Base-by-base conservation (phyloP, 2,797 vertebrate genomes). In the Helarctos malayanus region DNA sequence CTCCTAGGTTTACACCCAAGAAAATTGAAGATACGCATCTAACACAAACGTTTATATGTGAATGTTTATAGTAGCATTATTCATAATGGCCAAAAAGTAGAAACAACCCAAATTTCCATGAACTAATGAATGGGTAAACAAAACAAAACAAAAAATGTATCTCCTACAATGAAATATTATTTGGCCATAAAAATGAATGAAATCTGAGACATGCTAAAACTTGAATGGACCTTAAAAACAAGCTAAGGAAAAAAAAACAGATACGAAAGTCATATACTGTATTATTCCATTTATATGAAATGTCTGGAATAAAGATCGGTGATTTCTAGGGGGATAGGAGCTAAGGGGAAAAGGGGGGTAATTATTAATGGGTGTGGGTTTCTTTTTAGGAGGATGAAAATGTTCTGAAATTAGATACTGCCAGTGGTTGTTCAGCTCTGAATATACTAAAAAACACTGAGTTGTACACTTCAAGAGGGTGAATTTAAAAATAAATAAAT, bases 141-240 rank as follows among this genome's bases (percentile, higher is more conserved):
- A 89, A 92, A n/a, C 76, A 19, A 76, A 76, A 38, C 38, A 38
- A 38, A 32, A 52, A 79, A 25, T 71, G 3, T 69, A 41, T 94
- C 29, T 85, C 19, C 32, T 69, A 47, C 23, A 79, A 18, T 5
- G 29, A 41, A 85, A 45, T 93, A 52, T 61, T 79, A 84, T 45
- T 85, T 65, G n/a, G 15, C 78, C 41, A 56, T 79, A 96, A 82
- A 96, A 94, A 83, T 8, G 19, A 90, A 86, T 88, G 41, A 91
- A 57, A 80, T 87, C 52, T 97, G 32, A 82, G 81, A 54, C 15
- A 63, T 75, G 21, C 38, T 85, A 23, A 3, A 88, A 52, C 18
- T 19, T 54, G 41, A 76, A 38, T 73, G 29, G 75, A 80, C 47
- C 76, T 89, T 56, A 21, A 91, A 95, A 83, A 75, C 49, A 78